phyloP scores from a whole-genome alignment of 2,113 vertebrate species.

The Cephalopholis sonnerati region DNA sequence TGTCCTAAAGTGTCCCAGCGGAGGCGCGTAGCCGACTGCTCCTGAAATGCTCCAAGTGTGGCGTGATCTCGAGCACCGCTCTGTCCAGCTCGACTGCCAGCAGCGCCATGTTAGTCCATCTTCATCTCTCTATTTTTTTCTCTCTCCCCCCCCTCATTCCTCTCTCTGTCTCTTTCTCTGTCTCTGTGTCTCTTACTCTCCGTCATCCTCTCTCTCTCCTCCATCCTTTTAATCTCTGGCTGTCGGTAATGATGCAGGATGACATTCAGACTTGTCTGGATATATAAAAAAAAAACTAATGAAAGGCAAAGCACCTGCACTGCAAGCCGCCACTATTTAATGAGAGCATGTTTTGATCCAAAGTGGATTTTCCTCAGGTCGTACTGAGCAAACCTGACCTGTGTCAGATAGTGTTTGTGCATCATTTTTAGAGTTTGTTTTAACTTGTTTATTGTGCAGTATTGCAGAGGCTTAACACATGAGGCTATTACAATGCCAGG shows the following conservation, averaged over 20 bases:
- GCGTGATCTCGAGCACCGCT: slow-evolving; percentile 94
- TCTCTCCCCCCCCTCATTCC: background rate
- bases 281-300: slow-evolving; percentile 49
- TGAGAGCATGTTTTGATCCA: slow-evolving; percentile 54
- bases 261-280: slow-evolving; percentile 41
- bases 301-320: slow-evolving; percentile 44
- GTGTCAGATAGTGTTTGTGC: slow-evolving; percentile 56
- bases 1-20: slow-evolving; percentile 84
- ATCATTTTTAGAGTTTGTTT: slow-evolving; percentile 31
- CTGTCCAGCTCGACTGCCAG: slow-evolving; percentile 93
- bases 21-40: slow-evolving; percentile 92
- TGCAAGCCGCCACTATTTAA: slow-evolving; percentile 38
- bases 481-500: slow-evolving; percentile 3
- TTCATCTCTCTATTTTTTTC: slow-evolving; percentile 63
- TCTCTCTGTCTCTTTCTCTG: slow-evolving; percentile 33
- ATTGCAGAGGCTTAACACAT: slow-evolving; percentile 12
- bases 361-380: slow-evolving; percentile 51
- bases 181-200: slow-evolving; percentile 12
- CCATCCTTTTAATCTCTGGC: slow-evolving; percentile 58
- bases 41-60: slow-evolving; percentile 98
- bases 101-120: slow-evolving; percentile 96
- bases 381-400: slow-evolving; percentile 41
- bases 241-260: slow-evolving; percentile 61
- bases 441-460: slow-evolving; percentile 19
- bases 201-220: background rate